A percentile compares a stretch with the other conserved stretches of the same genome.
These are phyloP conservation scores for Riparia riparia DNA, from an alignment of 2,113 vertebrate species.

Conservation along the genomic window DNA sequence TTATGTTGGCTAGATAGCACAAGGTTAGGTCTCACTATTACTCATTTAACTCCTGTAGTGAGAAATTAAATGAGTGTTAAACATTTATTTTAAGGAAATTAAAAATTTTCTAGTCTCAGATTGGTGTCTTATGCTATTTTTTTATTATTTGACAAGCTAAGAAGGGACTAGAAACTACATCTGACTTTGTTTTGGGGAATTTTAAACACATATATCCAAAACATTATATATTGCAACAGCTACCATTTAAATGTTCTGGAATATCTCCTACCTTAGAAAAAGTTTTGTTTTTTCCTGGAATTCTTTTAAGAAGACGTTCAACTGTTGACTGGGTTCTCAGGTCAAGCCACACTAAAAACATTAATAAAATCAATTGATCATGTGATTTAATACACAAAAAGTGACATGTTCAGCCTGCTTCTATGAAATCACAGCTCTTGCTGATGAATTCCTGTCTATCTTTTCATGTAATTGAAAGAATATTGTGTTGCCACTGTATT, in stretches of 20 bases:
- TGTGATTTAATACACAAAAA: background rate
- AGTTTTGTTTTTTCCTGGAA: constrained; percentile 90
- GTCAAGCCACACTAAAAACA: constrained; percentile 92
- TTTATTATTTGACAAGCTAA: background rate
- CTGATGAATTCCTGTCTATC: background rate
- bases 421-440: background rate
- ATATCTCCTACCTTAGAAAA: constrained; percentile 88
- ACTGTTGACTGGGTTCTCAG: constrained; percentile 96
- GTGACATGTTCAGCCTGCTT: background rate
- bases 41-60: background rate
- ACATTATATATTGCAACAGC: background rate
- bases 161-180: background rate
- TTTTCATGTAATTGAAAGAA: background rate
- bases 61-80: background rate
- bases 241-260: background rate
- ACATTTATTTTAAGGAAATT: background rate
- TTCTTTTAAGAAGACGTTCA: constrained; percentile 90
- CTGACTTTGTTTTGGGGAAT: background rate
- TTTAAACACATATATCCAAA: background rate
- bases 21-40: background rate
- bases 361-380: constrained; percentile 9
- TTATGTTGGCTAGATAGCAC: background rate
- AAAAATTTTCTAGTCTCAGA: background rate
- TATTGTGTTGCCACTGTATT: background rate
- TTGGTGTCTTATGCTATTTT: background rate